phyloP scores from a whole-genome alignment of 92 coral and sea anemone genomes.

The Micromussa lordhowensis region DNA sequence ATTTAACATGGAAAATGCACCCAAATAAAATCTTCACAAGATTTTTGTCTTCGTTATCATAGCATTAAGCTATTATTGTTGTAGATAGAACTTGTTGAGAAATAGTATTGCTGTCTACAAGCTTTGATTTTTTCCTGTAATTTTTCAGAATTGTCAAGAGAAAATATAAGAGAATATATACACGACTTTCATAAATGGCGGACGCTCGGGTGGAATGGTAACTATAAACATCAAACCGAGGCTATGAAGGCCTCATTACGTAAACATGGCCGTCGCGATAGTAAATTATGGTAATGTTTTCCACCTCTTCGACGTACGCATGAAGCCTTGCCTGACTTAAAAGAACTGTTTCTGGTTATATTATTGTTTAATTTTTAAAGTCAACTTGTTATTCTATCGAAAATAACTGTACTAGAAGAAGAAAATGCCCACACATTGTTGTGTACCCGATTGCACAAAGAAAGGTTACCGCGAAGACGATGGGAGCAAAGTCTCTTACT shows the following conservation, averaged over 20 bases:
- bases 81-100: too few species aligned
- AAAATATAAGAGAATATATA: too few species aligned
- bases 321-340: neutral
- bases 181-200: constrained; percentile 24
- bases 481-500: constrained; percentile 34
- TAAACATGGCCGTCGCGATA: neutral
- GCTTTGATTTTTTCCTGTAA: too few species aligned
- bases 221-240: constrained; percentile 9
- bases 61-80: too few species aligned
- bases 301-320: neutral
- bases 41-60: too few species aligned
- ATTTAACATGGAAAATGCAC: too few species aligned
- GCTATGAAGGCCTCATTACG: constrained; percentile 1
- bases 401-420: neutral
- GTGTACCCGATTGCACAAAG: constrained; percentile 49
- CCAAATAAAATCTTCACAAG: too few species aligned
- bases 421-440: constrained; percentile 32
- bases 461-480: constrained; percentile 35
- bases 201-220: constrained; percentile 18
- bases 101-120: too few species aligned
- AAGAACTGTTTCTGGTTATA: neutral
- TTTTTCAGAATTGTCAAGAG: too few species aligned
- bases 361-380: neutral
- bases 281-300: neutral
- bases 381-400: neutral